Conservation (phyloP, 2,113 vertebrate species). For the Excalfactoria chinensis region DNA sequence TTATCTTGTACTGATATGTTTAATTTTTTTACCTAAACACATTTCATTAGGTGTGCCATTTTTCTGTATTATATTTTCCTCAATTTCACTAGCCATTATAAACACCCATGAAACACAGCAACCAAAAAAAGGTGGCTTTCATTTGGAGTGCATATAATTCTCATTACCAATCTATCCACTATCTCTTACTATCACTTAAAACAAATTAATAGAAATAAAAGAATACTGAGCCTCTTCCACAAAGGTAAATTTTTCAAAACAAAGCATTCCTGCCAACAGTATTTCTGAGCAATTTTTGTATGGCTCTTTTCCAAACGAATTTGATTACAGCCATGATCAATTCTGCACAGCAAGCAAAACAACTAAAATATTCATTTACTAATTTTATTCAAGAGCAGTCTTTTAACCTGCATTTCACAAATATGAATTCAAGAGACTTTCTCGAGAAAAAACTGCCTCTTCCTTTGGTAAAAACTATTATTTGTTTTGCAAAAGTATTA, state of each 20-base stretch:
- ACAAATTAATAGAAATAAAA: slow-evolving; percentile 13
- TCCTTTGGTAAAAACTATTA: background rate
- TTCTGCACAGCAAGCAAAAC: slow-evolving; percentile 54
- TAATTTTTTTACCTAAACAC: background rate
- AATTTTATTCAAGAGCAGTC: slow-evolving; percentile 13
- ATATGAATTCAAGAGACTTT: background rate
- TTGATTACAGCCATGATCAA: slow-evolving; percentile 42
- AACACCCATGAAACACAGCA: background rate
- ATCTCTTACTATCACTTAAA: slow-evolving; percentile 61
- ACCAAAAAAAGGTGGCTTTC: background rate
- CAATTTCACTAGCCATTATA: background rate
- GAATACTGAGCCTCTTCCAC: slow-evolving; percentile 23
- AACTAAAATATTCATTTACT: slow-evolving; percentile 24
- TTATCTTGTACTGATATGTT: background rate
- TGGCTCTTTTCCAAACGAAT: slow-evolving; percentile 47
- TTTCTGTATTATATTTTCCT: background rate
- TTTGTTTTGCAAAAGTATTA: background rate
- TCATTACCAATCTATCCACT: slow-evolving; percentile 26
- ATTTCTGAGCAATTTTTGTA: slow-evolving; percentile 47
- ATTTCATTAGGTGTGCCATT: background rate
- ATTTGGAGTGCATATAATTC: background rate
- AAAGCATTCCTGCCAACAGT: slow-evolving; percentile 24
- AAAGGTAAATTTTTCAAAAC: slow-evolving; percentile 49
- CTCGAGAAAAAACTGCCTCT: background rate
- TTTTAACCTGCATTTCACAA: background rate